A percentile compares a stretch with the other conserved stretches of the same genome.
phyloP scores from a whole-genome alignment of 2,888 invertebrate species.

The Operophtera brumata region DNA sequence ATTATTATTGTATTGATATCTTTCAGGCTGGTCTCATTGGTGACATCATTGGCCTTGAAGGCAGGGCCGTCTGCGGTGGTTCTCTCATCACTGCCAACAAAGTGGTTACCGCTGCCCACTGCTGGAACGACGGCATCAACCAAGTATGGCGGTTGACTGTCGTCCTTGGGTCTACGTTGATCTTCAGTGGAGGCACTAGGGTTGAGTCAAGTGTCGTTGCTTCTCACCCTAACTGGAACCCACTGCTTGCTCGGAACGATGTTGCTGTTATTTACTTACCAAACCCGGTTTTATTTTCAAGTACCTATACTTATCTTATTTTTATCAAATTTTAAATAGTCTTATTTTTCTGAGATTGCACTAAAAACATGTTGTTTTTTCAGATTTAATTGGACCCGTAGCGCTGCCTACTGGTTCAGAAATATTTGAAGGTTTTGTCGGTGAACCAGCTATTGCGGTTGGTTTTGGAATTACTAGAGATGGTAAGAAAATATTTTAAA shows the following conservation, averaged over 20 bases:
- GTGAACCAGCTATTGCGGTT: constrained; percentile 41
- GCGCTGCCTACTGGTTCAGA: constrained; percentile 42
- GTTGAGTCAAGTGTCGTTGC: constrained; percentile 39
- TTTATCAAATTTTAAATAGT: background rate
- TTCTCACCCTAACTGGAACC: constrained; percentile 49
- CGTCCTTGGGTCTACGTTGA: constrained; percentile 49
- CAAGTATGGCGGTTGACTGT: constrained; percentile 51
- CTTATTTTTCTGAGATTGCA: background rate
- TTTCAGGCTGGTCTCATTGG: constrained; percentile 43
- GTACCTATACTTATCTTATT: constrained; percentile 33
- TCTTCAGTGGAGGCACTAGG: constrained; percentile 58
- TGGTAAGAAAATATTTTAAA: constrained; percentile 35
- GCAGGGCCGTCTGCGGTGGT: constrained; percentile 53
- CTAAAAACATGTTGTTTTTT: constrained; percentile 25
- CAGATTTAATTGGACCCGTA: constrained; percentile 43
- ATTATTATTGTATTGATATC: background rate
- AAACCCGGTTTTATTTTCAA: constrained; percentile 32
- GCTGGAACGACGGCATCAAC: constrained; percentile 54
- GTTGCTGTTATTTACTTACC: constrained; percentile 52
- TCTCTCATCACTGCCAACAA: constrained; percentile 42
- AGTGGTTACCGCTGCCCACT: constrained; percentile 55
- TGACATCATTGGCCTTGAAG: constrained; percentile 29
- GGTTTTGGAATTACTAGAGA: constrained; percentile 49
- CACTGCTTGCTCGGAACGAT: constrained; percentile 48
- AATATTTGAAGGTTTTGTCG: constrained; percentile 36